Conservation (phyloP, 2,113 vertebrate genomes). For the Nyctereutes procyonoides region DNA sequence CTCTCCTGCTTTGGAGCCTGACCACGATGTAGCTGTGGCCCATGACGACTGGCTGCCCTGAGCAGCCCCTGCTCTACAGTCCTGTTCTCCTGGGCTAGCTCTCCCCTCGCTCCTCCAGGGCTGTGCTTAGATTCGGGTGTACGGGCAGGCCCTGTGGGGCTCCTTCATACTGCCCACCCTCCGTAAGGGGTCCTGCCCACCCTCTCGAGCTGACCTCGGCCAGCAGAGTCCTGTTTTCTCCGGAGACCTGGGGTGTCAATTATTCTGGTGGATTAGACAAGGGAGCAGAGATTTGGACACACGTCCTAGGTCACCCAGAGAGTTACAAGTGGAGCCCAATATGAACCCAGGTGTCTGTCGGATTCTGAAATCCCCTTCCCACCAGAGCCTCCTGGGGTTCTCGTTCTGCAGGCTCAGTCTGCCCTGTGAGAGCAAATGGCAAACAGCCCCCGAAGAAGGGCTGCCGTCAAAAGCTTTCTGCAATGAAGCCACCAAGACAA, state of each 20-base stretch:
- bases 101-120: too few species aligned
- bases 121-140: too few species aligned
- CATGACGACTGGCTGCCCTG: too few species aligned
- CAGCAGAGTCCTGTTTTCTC: not conserved
- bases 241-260: not conserved
- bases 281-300: not conserved
- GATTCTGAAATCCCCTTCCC: not conserved
- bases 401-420: not conserved
- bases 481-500: not conserved
- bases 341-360: not conserved
- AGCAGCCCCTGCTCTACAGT: too few species aligned
- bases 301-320: not conserved
- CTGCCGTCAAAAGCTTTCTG: not conserved
- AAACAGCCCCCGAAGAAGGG: not conserved
- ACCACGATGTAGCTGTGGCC: not conserved
- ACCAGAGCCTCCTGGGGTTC: not conserved
- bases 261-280: not conserved
- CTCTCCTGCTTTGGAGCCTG: not conserved
- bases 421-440: not conserved
- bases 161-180: not conserved
- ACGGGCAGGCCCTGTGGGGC: not conserved
- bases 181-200: not conserved
- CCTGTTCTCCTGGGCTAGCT: too few species aligned
- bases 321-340: not conserved
- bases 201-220: not conserved